Conservation (phyloP, 2,113 vertebrate genomes). For the Rhadina sibilatrix region DNA sequence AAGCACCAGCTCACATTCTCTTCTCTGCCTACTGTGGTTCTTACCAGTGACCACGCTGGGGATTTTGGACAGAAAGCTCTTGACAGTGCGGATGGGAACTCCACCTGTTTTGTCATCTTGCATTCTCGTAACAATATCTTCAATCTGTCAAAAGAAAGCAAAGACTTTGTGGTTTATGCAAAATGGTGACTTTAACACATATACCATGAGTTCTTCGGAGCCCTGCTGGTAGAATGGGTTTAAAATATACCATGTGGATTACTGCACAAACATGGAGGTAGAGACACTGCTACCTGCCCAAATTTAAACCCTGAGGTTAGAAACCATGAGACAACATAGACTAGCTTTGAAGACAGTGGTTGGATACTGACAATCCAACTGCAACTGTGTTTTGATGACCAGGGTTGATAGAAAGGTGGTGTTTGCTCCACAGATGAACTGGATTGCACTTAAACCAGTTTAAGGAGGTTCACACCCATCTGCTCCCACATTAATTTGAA, state of each 20-base stretch:
- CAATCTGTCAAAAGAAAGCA: slow-evolving; percentile 81
- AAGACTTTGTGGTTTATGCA: background rate
- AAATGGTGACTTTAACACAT: background rate
- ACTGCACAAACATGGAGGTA: background rate
- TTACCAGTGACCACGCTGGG: slow-evolving; percentile 94
- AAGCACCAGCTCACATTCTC: background rate
- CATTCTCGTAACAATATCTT: slow-evolving; percentile 90
- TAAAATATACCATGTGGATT: background rate
- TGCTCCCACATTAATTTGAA: background rate
- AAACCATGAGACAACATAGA: background rate
- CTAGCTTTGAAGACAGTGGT: background rate
- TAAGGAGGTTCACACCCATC: background rate
- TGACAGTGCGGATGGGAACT: slow-evolving; percentile 92
- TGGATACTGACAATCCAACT: background rate
- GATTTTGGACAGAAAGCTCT: slow-evolving; percentile 98
- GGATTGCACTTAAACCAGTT: background rate
- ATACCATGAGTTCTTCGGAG: background rate
- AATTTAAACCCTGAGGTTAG: background rate
- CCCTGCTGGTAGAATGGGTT: background rate
- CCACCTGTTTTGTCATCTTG: slow-evolving; percentile 95
- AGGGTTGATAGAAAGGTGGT: background rate
- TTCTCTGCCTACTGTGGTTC: background rate
- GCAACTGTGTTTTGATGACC: background rate
- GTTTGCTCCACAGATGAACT: background rate
- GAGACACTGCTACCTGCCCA: background rate